phyloP scores from a whole-genome alignment of 1,140 invertebrate species.

The Philopotamus ludificatus region DNA sequence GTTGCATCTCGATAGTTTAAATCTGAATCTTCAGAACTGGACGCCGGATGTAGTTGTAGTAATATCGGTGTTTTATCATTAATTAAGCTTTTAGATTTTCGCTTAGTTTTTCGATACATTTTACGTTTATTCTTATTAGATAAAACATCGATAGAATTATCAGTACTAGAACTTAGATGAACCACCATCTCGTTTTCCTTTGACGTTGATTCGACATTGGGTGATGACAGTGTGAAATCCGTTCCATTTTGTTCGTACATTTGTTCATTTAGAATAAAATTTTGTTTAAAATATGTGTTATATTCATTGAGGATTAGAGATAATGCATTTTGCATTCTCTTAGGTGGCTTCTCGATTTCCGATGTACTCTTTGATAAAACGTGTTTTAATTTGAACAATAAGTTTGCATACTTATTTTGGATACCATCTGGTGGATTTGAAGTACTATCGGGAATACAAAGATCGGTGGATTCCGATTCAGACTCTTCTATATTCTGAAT shows the following conservation, averaged over 20 bases:
- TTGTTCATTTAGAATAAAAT: constrained; percentile 25
- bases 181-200: constrained; percentile 17
- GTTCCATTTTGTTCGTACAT: not conserved
- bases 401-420: not conserved
- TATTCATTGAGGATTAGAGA: constrained; percentile 18
- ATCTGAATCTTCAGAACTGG: not conserved
- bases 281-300: constrained; percentile 23
- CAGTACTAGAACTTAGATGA: constrained; percentile 29
- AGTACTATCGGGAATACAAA: constrained; percentile 4
- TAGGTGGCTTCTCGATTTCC: not conserved
- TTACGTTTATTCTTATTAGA: too few relatives aligned
- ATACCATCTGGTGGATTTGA: not conserved
- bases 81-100: too few relatives aligned
- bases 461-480: too few relatives aligned
- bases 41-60: too few relatives aligned
- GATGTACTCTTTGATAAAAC: not conserved
- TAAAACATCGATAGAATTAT: not conserved
- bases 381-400: constrained; percentile 8
- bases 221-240: not conserved
- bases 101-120: too few relatives aligned
- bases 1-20: not conserved
- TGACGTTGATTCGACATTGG: not conserved
- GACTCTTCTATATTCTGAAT: too few relatives aligned
- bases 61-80: too few relatives aligned
- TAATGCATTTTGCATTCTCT: constrained; percentile 10